Evolutionary conservation across 2,797 vertebrate species (phyloP).

Genomic region (Microchirus variegatus): DNA sequence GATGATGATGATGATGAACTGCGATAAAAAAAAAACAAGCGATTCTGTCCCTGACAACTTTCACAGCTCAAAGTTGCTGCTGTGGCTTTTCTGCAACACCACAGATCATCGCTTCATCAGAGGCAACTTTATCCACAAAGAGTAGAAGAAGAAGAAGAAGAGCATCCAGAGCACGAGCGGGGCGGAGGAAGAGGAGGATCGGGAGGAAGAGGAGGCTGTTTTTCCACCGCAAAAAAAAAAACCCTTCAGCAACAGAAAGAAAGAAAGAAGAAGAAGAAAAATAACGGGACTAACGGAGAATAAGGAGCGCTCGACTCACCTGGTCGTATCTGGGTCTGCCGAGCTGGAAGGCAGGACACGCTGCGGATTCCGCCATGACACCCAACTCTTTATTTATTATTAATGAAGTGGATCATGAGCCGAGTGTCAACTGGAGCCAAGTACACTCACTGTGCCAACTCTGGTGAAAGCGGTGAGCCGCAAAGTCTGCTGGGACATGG

Average conservation of each 20-base stretch:
- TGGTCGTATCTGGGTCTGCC: slow-evolving; percentile 91
- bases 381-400: slow-evolving; percentile 72
- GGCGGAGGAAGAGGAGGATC: no score
- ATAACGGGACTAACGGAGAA: slow-evolving; percentile 33
- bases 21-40: no score
- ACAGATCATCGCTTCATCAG: no score
- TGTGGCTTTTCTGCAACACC: no score
- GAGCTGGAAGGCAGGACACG: slow-evolving; percentile 87
- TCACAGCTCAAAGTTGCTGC: no score
- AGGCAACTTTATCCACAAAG: no score
- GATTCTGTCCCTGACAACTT: no score
- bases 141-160: no score
- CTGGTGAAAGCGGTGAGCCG: slow-evolving; percentile 59
- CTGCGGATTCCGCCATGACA: slow-evolving; percentile 83
- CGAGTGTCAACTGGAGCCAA: slow-evolving; percentile 67
- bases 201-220: no score
- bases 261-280: background rate
- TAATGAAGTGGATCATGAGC: slow-evolving; percentile 71
- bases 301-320: slow-evolving; percentile 69
- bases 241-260: background rate
- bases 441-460: slow-evolving; percentile 64
- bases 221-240: background rate
- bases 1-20: no score
- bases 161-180: no score
- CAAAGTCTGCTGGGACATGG: slow-evolving; percentile 71